phyloP scores from a whole-genome alignment of 2,113 vertebrate species.

The Brienomyrus longianalis region DNA sequence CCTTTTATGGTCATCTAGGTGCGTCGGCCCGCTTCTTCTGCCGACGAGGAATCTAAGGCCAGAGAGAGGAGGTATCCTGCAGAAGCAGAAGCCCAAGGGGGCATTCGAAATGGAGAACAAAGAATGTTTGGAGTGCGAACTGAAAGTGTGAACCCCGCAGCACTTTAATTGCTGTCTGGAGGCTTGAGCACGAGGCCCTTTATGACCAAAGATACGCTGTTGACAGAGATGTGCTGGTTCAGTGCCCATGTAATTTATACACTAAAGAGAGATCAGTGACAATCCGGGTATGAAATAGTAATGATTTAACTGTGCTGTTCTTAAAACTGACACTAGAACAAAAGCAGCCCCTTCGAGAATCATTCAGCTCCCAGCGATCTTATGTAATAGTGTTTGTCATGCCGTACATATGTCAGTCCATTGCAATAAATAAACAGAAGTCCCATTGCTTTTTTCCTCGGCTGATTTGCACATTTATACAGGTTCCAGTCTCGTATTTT shows the following conservation, averaged over 20 bases:
- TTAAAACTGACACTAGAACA: not conserved
- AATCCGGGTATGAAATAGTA: not conserved
- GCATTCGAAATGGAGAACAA: not conserved
- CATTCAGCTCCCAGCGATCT: not conserved
- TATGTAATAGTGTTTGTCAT: not conserved
- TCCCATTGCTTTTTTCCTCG: not conserved
- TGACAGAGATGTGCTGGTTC: not conserved
- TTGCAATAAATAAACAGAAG: not conserved
- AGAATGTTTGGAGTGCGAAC: not conserved
- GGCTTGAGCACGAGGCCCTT: not conserved
- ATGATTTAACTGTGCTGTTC: not conserved
- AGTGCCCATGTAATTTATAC: not conserved
- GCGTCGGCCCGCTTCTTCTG: not conserved
- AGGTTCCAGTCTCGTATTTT: not conserved
- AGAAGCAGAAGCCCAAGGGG: not conserved
- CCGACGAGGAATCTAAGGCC: slow-evolving; percentile 8
- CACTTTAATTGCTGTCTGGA: not conserved
- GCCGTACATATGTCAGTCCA: not conserved
- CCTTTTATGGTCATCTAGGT: slow-evolving; percentile 29
- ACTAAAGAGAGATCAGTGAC: not conserved
- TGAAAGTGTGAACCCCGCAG: not conserved
- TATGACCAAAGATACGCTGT: not conserved
- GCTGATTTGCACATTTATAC: not conserved
- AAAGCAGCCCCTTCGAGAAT: not conserved
- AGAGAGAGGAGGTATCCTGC: not conserved